Evolutionary conservation across 1,140 invertebrate genomes (phyloP).

Genomic region (Apis dorsata): DNA sequence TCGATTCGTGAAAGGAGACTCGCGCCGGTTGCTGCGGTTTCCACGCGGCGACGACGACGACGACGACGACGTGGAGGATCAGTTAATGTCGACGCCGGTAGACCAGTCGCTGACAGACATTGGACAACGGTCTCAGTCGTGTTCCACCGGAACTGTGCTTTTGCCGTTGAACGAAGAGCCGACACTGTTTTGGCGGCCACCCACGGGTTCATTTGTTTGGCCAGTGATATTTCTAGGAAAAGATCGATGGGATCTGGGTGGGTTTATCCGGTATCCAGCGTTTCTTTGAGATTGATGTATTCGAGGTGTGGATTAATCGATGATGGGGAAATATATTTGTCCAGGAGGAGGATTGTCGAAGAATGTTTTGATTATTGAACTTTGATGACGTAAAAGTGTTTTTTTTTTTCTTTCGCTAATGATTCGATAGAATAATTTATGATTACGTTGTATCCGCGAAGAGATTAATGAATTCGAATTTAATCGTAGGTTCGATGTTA

Average conservation of each 20-base stretch:
- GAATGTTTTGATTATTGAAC: too few species aligned
- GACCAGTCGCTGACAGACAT: slow-evolving; percentile 31
- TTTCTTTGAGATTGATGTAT: neutral
- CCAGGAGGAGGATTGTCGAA: too few species aligned
- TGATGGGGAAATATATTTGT: too few species aligned
- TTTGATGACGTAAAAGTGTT: too few species aligned
- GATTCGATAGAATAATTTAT: too few species aligned
- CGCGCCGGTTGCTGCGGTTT: slow-evolving; percentile 46
- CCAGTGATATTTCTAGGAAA: neutral
- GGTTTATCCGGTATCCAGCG: too few species aligned
- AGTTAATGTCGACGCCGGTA: slow-evolving; percentile 5
- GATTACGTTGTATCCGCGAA: too few species aligned
- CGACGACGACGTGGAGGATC: neutral
- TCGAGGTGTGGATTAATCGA: too few species aligned
- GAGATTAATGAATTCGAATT: too few species aligned
- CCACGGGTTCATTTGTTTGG: neutral
- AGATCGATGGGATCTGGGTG: neutral
- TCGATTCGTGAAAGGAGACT: slow-evolving; percentile 54
- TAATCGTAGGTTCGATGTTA: too few species aligned
- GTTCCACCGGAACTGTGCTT: slow-evolving; percentile 11
- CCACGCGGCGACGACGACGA: slow-evolving; percentile 12
- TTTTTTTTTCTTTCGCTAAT: too few species aligned
- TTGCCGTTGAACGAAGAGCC: slow-evolving; percentile 15
- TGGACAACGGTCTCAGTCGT: slow-evolving; percentile 25
- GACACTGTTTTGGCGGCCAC: neutral